Base-by-base conservation (phyloP, 1,140 invertebrate genomes). In the Euschistus heros region DNA sequence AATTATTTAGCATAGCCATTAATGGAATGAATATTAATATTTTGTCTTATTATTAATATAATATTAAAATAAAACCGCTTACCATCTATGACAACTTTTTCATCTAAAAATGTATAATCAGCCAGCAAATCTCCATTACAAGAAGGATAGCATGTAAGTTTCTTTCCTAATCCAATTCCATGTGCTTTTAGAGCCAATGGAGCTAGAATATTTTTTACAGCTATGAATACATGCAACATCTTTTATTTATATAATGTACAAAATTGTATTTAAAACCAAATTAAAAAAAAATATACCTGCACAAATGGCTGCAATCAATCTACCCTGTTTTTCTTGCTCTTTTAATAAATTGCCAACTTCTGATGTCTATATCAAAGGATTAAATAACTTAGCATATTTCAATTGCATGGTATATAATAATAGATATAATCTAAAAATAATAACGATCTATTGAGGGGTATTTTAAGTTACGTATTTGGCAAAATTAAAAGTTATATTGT, bases 221-320 rank as follows among this genome's bases (percentile, higher is more conserved):
- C 14, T 6, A 59, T 59, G 15, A 57, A 13, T 10, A 13, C 10
- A 13, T 46, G n/a, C 10, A n/a, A n/a, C n/a, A n/a, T n/a, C n/a
- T n/a, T n/a, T n/a, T n/a, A n/a, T n/a, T 8, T 24, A 33, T 10
- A 59, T 8, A 26, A 27, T 18, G 15, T 30, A 61, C 14, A 42
- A 13, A 61, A 24, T 24, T 20, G 6, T 50, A 20, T 50, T 50
- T 8, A 50, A 20, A 27, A 22, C 17, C 17, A 6, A 22, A 42
- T 20, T 5, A 61, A 42, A 42, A 37, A 37, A 4, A 37, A 37
- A 37, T 37, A 52, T 24, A 85, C 85, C 86, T 71, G 93, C 93
- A 81, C 93, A 96, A 69, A 97, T 97, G 10, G 94, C 94, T 55
- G 90, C 94, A 68, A 98, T 85, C 8, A 91, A 74, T 67, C 82